Evolutionary conservation across 1,140 invertebrate species (phyloP).

Genomic region (Laodelphax striatellus): DNA sequence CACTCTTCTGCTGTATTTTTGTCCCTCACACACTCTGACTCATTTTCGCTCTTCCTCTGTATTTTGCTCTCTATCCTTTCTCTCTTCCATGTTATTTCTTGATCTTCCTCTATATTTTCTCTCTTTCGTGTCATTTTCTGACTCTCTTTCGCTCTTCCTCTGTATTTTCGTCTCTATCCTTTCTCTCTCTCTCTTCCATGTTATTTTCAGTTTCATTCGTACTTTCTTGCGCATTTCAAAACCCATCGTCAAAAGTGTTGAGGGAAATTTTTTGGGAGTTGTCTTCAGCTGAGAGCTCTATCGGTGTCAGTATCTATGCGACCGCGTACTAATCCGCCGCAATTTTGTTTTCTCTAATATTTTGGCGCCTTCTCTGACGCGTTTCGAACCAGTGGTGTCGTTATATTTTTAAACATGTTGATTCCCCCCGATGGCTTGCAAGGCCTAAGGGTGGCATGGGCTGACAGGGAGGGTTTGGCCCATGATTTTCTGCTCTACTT

Average conservation of each 20-base stretch:
- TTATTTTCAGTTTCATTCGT: too few relatives aligned
- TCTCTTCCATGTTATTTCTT: not conserved
- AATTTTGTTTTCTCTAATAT: too few relatives aligned
- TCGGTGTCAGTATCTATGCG: too few relatives aligned
- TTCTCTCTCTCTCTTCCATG: not conserved
- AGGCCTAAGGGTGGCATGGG: conserved; percentile 30
- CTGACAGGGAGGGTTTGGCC: conserved; percentile 28
- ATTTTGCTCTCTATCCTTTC: not conserved
- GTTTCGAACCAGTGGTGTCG: too few relatives aligned
- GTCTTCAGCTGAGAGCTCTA: too few relatives aligned
- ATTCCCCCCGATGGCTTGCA: conserved; percentile 20
- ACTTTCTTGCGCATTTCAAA: too few relatives aligned
- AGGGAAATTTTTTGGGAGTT: too few relatives aligned
- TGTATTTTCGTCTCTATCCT: not conserved
- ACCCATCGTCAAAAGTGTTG: too few relatives aligned
- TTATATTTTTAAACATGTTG: too few relatives aligned
- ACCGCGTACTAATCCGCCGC: too few relatives aligned
- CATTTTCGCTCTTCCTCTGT: not conserved
- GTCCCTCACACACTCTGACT: not conserved
- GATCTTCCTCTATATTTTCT: not conserved
- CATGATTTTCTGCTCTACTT: conserved; percentile 37
- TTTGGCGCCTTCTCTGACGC: too few relatives aligned
- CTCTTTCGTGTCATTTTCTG: not conserved
- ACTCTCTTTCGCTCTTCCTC: not conserved
- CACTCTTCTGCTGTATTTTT: not conserved